These are phyloP conservation scores for Oscheius onirici DNA, from an alignment of 2,888 invertebrate genomes.

Conservation along the genomic window DNA sequence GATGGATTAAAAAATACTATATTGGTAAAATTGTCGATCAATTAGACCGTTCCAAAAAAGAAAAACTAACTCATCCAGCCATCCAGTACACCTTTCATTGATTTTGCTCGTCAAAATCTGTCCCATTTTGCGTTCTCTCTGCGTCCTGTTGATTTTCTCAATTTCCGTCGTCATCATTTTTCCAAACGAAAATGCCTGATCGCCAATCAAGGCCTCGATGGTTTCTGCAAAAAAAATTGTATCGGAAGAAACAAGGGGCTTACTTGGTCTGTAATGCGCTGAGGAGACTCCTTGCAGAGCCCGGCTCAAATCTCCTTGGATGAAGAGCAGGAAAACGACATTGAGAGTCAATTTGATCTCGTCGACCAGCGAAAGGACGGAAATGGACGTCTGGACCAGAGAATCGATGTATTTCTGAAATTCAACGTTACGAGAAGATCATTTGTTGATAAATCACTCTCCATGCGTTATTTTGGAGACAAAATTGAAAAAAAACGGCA, in stretches of 20 bases:
- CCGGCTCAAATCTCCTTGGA: constrained; percentile 49
- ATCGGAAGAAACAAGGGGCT: no score
- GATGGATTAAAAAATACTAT: constrained; percentile 11
- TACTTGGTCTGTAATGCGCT: constrained; percentile 47
- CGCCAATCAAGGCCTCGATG: constrained; percentile 32
- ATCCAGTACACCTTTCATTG: constrained; percentile 25
- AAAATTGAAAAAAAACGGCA: no score
- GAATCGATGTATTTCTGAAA: constrained; percentile 37
- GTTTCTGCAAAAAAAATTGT: neutral
- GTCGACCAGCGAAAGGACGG: constrained; percentile 50
- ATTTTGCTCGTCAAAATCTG: constrained; percentile 33
- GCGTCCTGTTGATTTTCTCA: constrained; percentile 38
- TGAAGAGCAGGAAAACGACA: constrained; percentile 51
- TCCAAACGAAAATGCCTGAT: constrained; percentile 47
- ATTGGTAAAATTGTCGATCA: no score
- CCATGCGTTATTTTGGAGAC: no score
- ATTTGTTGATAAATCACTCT: no score
- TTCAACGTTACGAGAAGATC: no score
- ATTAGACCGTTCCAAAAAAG: no score
- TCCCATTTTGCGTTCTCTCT: constrained; percentile 21
- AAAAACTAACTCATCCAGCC: constrained; percentile 27
- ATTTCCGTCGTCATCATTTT: constrained; percentile 45
- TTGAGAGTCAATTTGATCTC: constrained; percentile 47
- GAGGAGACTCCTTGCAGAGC: constrained; percentile 48
- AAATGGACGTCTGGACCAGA: constrained; percentile 44